Base-by-base conservation (phyloP, 2,888 invertebrate genomes). In the Andrena haemorrhoa region DNA sequence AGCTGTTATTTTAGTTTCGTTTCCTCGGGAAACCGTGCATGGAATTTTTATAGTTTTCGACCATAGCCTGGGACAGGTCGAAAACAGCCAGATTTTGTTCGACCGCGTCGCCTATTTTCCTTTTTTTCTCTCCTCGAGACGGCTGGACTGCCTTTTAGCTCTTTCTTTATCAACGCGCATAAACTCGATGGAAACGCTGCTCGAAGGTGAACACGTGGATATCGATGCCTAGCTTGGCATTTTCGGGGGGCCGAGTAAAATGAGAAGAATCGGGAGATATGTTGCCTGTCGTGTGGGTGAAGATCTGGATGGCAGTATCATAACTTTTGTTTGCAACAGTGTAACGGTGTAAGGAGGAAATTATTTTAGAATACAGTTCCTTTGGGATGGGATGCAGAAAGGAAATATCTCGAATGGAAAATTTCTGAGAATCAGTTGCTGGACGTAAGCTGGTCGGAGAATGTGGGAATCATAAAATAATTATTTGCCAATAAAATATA, bases 1-100 rank as follows among this genome's bases (percentile, higher is more conserved):
- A 88, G 76, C 70, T 80, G 82, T 86, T 83, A 83, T 86, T 88
- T 73, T 79, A 41, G 64, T 75, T 73, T 68, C 75, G 51, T 82
- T 78, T 16, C 61, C 61, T 49, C 84, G 84, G 82, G 87, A 88
- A 88, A 87, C 75, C 88, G 87, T 82, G 84, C 47, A 60, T 72
- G 88, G 88, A 88, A 88, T 88, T 88, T 88, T 88, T 88, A 88
- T 88, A 64, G 82, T 82, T 66, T 61, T 66, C 58, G 64, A 60
- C 75, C 56, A 64, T 53, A 47, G 73, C 31, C 64, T 31, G 74
- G 53, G n/a, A 12, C 53, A 49, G 49, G 58, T 75, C 49, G 68
- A 66, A 81, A 82, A 70, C 70, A 70, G 56, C 7, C 65, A 41
- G 64, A 56, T 71, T 35, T 63, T 31, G 53, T 23, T n/a, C 78